A percentile compares a stretch with the other conserved stretches of the same genome.
These are phyloP conservation scores for Leptinotarsa lineolata DNA, from an alignment of 1,140 invertebrate genomes.

Conservation along the genomic window DNA sequence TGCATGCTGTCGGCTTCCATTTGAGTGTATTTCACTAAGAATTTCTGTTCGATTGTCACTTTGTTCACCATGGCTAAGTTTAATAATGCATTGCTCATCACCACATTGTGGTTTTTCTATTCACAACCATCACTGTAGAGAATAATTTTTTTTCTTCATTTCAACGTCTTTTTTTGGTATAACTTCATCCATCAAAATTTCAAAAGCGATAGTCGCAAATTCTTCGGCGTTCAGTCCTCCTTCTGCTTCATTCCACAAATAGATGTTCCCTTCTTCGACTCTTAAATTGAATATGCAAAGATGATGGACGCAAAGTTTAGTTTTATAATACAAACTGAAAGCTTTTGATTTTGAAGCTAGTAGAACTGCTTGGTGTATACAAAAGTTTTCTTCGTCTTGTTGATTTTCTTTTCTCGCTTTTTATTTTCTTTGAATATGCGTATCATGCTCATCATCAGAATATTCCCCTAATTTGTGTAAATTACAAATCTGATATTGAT, in stretches of 20 bases:
- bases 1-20: conserved; percentile 28
- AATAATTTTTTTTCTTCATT: conserved; percentile 11
- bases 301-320: conserved; percentile 24
- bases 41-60: conserved; percentile 22
- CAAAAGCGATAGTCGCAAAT: conserved; percentile 9
- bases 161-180: no score
- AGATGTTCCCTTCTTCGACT: conserved; percentile 1
- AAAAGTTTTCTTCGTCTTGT: conserved; percentile 16
- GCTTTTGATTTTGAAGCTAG: conserved; percentile 17
- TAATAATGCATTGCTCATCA: conserved; percentile 28
- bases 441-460: background rate
- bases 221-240: conserved; percentile 19
- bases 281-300: conserved; percentile 22
- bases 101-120: conserved; percentile 12
- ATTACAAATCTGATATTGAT: conserved; percentile 15
- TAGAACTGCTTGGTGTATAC: conserved; percentile 18
- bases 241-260: conserved; percentile 23
- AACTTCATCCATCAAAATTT: conserved; percentile 17
- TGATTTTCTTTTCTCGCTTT: conserved; percentile 28
- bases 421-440: conserved; percentile 14
- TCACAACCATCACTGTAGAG: conserved; percentile 16
- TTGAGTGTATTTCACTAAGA: conserved; percentile 22
- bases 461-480: conserved; percentile 13
- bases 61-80: conserved; percentile 19
- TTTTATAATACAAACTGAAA: conserved; percentile 16